Base-by-base conservation (phyloP, 2,888 invertebrate genomes). In the Cheilosia urbana region DNA sequence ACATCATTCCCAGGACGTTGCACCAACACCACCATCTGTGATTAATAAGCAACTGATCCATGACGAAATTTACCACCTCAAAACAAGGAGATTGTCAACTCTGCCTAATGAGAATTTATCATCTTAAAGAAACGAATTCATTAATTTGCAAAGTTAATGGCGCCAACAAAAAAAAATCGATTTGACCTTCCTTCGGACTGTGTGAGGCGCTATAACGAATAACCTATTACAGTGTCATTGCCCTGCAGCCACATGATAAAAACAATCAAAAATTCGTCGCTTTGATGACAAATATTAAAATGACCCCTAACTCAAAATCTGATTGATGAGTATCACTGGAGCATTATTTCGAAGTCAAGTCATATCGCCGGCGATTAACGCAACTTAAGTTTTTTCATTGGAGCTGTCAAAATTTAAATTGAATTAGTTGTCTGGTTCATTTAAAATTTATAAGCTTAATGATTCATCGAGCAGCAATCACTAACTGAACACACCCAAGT, bases 321-420 rank as follows among this genome's bases (percentile, higher is more conserved):
- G 24, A 60, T 60, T 60, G 21, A 60, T 60, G 24, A 42, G 24
- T n/a, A 60, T 42, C 21, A 60, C n/a, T 42, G 24, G 13, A 13
- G 37, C 13, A 37, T 24, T 24, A 37, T 60, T 5, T 30, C 37
- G 37, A 11, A 37, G 13, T 13, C 5, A 27, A 21, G 5, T 5
- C 9, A 4, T 51, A 15, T 3, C 13, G 5, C 21, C 21, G 24
- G 24, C 21, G 15, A 51, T 24, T 24, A 24, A 11, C 13, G 51
- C 24, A 27, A 27, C 6, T 24, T 21, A 4, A 6, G 11, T 13
- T 51, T 51, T 5, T 51, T 51, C 24, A 51, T 21, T 51, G 11
- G 15, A 27, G 15, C 4, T 51, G 51, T 51, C 51, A 51, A 15
- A 51, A 24, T 51, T 51, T 51, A 24, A 51, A 24, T 24, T 51